A percentile compares a stretch with the other conserved stretches of the same genome.
phyloP scores from a whole-genome alignment of 2,797 vertebrate genomes.

The Anomalospiza imberbis region DNA sequence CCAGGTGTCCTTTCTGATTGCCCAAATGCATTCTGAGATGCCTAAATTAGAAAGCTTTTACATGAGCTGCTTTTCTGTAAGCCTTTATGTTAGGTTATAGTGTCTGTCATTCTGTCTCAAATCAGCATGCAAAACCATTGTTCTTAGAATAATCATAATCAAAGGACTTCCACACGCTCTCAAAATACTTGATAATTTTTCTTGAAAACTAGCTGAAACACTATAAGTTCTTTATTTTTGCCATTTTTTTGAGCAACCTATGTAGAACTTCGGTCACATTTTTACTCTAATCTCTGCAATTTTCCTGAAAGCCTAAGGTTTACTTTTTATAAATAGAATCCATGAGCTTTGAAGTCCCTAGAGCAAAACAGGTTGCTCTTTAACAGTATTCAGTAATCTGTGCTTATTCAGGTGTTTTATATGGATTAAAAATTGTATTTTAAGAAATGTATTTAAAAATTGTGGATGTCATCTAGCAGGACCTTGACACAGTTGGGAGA shows the following conservation, averaged over 20 bases:
- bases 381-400: not conserved
- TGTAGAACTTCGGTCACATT: not conserved
- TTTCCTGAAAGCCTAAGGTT: not conserved
- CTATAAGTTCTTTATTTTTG: not conserved
- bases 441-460: not conserved
- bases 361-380: not conserved
- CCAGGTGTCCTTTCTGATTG: not conserved
- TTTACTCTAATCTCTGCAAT: not conserved
- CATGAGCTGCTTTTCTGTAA: not conserved
- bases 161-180: not conserved
- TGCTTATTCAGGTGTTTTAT: not conserved
- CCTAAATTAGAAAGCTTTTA: not conserved
- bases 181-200: not conserved
- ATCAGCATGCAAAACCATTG: not conserved
- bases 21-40: not conserved
- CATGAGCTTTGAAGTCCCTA: not conserved
- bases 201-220: not conserved
- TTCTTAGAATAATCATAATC: not conserved
- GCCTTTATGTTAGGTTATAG: not conserved
- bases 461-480: not conserved
- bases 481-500: not conserved
- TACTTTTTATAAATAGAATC: not conserved
- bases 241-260: not conserved
- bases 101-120: not conserved
- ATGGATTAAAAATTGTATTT: not conserved